These are phyloP conservation scores for Riptortus pedestris DNA, from an alignment of 1,140 invertebrate genomes.

Conservation along the genomic window DNA sequence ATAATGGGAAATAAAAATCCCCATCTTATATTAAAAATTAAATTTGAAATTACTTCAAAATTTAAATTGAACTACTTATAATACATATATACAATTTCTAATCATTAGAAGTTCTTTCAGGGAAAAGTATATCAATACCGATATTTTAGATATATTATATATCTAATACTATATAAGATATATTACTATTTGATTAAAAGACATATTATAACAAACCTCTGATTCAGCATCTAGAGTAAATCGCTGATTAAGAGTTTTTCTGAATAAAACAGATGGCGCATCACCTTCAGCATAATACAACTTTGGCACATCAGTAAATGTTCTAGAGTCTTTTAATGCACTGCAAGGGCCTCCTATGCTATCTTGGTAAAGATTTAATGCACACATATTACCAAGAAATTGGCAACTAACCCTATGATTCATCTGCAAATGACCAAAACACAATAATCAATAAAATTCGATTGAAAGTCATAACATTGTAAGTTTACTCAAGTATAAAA, in stretches of 20 bases:
- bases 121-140: background rate
- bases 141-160: background rate
- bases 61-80: too few species aligned
- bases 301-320: conserved; percentile 39
- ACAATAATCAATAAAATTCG: too few species aligned
- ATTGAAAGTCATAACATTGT: too few species aligned
- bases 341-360: conserved; percentile 38
- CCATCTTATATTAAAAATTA: too few species aligned
- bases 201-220: conserved; percentile 32
- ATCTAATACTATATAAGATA: background rate
- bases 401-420: conserved; percentile 50
- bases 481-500: too few species aligned
- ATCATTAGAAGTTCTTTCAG: background rate
- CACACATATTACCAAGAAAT: conserved; percentile 57
- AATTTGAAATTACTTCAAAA: too few species aligned
- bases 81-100: too few species aligned
- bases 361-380: conserved; percentile 46
- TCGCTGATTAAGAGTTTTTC: conserved; percentile 41
- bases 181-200: too few species aligned
- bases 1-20: too few species aligned
- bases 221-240: conserved; percentile 42
- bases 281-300: conserved; percentile 46
- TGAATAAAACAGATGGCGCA: conserved; percentile 39
- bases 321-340: conserved; percentile 40
- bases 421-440: conserved; percentile 41